Evolutionary conservation across 37 sponge, comb jelly and placozoan species (phyloP).

Genomic region (Ephydatia muelleri): DNA sequence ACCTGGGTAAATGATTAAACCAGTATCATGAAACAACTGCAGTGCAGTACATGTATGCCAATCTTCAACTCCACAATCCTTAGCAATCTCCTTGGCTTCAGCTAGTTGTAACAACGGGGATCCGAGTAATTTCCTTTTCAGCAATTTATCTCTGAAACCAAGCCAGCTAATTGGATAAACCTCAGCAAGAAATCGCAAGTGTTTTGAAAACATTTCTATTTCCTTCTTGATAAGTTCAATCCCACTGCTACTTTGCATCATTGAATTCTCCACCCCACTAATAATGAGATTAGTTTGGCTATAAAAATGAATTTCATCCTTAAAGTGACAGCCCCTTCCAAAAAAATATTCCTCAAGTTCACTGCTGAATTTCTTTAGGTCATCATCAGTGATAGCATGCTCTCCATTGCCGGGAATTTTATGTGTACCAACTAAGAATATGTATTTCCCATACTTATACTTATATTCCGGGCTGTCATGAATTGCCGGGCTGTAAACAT

Average conservation of each 20-base stretch:
- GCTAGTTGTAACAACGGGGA: background rate
- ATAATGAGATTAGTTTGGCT: background rate
- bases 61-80: background rate
- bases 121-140: too few relatives aligned
- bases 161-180: constrained; percentile 47
- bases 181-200: constrained; percentile 34
- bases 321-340: background rate
- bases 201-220: constrained; percentile 7
- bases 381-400: background rate
- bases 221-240: constrained; percentile 19
- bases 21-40: constrained; percentile 52
- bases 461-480: too few relatives aligned
- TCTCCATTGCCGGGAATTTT: background rate
- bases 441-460: constrained; percentile 3
- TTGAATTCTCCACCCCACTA: constrained; percentile 44
- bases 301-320: constrained; percentile 8
- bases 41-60: constrained; percentile 15
- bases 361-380: constrained; percentile 12
- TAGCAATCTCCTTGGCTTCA: background rate
- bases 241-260: constrained; percentile 40
- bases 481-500: constrained; percentile 25
- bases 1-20: constrained; percentile 13
- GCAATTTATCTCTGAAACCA: constrained; percentile 16
- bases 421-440: constrained; percentile 58
- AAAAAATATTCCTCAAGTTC: constrained; percentile 1